Evolutionary conservation across 1,140 invertebrate genomes (phyloP).

Genomic region (Stegodyphus dumicola): DNA sequence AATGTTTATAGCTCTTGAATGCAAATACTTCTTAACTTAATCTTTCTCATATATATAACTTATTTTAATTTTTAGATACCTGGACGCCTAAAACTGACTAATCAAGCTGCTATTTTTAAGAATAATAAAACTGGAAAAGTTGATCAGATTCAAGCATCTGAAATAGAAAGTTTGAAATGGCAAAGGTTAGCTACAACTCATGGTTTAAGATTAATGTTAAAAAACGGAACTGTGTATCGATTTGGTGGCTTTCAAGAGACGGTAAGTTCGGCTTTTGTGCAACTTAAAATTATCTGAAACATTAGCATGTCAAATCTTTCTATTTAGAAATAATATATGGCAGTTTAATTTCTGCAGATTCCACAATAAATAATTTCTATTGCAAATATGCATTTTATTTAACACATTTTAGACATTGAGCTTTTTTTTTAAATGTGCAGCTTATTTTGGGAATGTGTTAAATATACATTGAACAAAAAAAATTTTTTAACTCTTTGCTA

Average conservation of each 20-base stretch:
- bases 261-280: slow-evolving; percentile 71
- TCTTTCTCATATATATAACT: background rate
- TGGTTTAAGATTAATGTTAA: slow-evolving; percentile 90
- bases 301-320: background rate
- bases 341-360: too few species aligned
- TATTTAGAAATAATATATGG: background rate
- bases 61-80: slow-evolving; percentile 73
- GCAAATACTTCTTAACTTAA: too few species aligned
- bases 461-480: too few species aligned
- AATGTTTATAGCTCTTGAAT: too few species aligned
- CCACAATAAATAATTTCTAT: too few species aligned
- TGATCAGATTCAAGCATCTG: slow-evolving; percentile 84
- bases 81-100: slow-evolving; percentile 91
- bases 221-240: slow-evolving; percentile 89
- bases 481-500: too few species aligned
- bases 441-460: too few species aligned
- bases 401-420: too few species aligned
- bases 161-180: slow-evolving; percentile 93
- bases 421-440: too few species aligned
- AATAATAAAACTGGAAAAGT: slow-evolving; percentile 97
- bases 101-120: slow-evolving; percentile 92
- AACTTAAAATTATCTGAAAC: background rate
- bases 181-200: slow-evolving; percentile 89
- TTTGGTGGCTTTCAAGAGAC: slow-evolving; percentile 94
- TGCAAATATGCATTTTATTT: too few species aligned